phyloP scores from a whole-genome alignment of 2,888 invertebrate species.

The Athripsodes cinereus region DNA sequence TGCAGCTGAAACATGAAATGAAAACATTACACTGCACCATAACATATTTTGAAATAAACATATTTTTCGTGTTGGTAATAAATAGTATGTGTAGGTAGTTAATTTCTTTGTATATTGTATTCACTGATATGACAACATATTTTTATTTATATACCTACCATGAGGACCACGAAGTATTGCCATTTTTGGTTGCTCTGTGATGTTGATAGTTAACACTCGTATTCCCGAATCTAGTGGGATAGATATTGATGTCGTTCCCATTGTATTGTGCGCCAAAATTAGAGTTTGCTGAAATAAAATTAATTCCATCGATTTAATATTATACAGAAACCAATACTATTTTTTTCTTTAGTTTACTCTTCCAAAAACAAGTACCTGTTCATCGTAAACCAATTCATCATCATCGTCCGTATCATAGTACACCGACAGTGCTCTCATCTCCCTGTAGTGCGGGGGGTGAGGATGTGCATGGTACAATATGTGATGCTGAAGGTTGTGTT shows the following conservation, averaged over 20 bases:
- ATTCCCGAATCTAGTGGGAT: slow-evolving; percentile 45
- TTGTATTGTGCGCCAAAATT: slow-evolving; percentile 39
- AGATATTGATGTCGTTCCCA: slow-evolving; percentile 40
- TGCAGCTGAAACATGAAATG: slow-evolving; percentile 38
- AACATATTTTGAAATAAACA: no score
- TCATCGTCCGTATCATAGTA: slow-evolving; percentile 14
- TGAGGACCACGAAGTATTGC: slow-evolving; percentile 45
- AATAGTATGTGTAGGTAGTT: no score
- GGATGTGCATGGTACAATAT: slow-evolving; percentile 35
- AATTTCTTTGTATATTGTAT: no score
- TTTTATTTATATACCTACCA: slow-evolving; percentile 37
- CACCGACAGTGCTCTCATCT: slow-evolving; percentile 6
- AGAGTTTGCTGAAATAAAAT: slow-evolving; percentile 34
- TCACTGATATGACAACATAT: no score
- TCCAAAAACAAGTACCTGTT: no score
- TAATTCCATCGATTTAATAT: not conserved
- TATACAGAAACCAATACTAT: no score
- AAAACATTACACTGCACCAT: no score
- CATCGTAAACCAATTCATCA: slow-evolving; percentile 22
- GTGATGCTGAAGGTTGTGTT: slow-evolving; percentile 37
- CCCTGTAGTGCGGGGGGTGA: slow-evolving; percentile 27
- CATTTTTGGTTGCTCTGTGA: slow-evolving; percentile 45
- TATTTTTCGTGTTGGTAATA: no score
- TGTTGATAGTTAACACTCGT: slow-evolving; percentile 38
- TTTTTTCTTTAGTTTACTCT: no score